Conservation (phyloP, 2,113 vertebrate species). For the Cepphus grylle region DNA sequence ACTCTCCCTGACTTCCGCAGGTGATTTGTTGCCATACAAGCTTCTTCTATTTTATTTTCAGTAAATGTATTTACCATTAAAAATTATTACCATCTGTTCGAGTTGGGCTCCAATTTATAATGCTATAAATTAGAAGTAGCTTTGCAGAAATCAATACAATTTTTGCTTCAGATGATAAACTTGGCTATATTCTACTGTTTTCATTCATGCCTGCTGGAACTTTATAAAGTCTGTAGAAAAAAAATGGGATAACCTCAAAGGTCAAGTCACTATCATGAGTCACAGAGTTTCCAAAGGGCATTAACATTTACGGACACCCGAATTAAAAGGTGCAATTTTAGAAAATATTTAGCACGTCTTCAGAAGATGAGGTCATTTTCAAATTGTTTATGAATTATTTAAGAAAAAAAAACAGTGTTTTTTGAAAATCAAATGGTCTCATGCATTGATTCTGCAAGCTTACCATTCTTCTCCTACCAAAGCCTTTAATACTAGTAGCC, state of each 20-base stretch:
- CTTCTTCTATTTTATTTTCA: background rate
- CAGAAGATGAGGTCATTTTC: background rate
- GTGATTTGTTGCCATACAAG: slow-evolving; percentile 22
- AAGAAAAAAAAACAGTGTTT: background rate
- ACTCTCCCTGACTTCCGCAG: background rate
- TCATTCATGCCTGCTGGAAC: background rate
- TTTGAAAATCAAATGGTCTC: background rate
- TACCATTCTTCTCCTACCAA: background rate
- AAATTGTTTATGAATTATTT: background rate
- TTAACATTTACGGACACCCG: background rate
- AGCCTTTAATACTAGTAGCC: background rate
- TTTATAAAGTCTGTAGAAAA: background rate
- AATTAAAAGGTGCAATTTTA: background rate
- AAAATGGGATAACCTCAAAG: background rate
- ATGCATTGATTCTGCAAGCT: background rate
- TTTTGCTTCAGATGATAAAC: background rate
- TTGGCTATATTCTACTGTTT: background rate
- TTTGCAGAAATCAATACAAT: background rate
- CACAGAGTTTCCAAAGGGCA: background rate
- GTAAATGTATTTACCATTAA: background rate
- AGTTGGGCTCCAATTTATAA: background rate
- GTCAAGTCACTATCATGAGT: background rate
- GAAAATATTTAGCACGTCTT: background rate
- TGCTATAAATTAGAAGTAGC: slow-evolving; percentile 8
- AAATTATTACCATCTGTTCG: slow-evolving; percentile 9